These are phyloP conservation scores for Parasteatoda tepidariorum DNA, from an alignment of 1,140 invertebrate species.

Conservation along the genomic window DNA sequence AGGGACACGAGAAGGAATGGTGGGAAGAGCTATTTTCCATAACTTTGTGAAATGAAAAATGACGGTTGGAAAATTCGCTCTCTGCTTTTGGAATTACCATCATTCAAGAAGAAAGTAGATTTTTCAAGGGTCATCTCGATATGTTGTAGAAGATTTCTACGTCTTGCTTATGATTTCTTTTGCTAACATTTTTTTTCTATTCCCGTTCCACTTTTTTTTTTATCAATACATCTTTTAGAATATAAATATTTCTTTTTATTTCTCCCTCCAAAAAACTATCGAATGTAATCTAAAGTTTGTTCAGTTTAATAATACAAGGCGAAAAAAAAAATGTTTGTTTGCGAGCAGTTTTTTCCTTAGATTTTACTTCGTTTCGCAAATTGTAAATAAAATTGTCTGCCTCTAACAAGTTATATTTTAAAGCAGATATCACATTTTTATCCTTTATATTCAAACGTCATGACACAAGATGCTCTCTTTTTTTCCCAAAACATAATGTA, in stretches of 20 bases:
- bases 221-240: no score
- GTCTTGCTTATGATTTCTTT: constrained; percentile 20
- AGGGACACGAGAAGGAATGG: background rate
- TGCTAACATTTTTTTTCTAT: background rate
- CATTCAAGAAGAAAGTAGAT: constrained; percentile 53
- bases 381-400: background rate
- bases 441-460: no score
- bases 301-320: no score
- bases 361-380: background rate
- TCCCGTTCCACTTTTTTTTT: background rate
- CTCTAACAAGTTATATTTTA: no score
- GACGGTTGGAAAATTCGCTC: constrained; percentile 27
- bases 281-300: no score
- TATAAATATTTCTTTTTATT: no score
- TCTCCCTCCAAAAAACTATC: no score
- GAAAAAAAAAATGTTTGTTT: background rate
- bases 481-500: no score
- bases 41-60: constrained; percentile 29
- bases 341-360: background rate
- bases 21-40: constrained; percentile 26
- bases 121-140: constrained; percentile 53
- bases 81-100: constrained; percentile 48
- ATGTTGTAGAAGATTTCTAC: constrained; percentile 31
- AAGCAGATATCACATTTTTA: no score
- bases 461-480: no score